These are phyloP conservation scores for Cylloceria caligata DNA, from an alignment of 2,888 invertebrate species.

Conservation along the genomic window DNA sequence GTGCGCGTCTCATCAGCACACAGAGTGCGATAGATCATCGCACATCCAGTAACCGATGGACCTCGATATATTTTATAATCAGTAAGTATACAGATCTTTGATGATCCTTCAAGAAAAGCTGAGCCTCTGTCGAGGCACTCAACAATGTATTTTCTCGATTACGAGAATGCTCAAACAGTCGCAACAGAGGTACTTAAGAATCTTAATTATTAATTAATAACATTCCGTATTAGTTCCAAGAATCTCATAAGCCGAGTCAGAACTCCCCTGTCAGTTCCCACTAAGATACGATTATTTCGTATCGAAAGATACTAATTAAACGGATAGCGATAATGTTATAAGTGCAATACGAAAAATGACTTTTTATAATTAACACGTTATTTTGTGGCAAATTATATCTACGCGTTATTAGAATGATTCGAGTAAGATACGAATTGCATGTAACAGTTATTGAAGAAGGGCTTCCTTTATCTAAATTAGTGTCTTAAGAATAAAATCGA, in stretches of 20 bases:
- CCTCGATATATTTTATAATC: slow-evolving; percentile 56
- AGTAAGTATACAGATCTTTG: slow-evolving; percentile 47
- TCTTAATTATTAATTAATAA: slow-evolving; percentile 20
- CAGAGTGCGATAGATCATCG: slow-evolving; percentile 21
- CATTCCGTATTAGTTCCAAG: background rate
- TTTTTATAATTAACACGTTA: background rate
- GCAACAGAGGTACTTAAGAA: slow-evolving; percentile 10
- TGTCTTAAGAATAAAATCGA: background rate
- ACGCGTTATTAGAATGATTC: background rate
- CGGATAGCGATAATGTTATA: background rate
- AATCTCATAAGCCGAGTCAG: slow-evolving; percentile 2
- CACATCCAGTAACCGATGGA: slow-evolving; percentile 51
- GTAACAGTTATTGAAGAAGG: background rate
- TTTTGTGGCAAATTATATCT: background rate
- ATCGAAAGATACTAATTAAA: background rate
- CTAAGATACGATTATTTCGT: background rate
- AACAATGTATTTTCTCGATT: slow-evolving; percentile 34
- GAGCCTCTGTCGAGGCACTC: slow-evolving; percentile 8
- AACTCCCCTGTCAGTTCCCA: background rate
- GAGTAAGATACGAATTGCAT: background rate
- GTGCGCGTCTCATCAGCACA: slow-evolving; percentile 15
- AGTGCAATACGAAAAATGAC: slow-evolving; percentile 4
- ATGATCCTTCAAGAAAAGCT: slow-evolving; percentile 31
- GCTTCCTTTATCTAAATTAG: background rate
- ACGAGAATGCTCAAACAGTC: slow-evolving; percentile 40